phyloP scores from a whole-genome alignment of 2,113 vertebrate species.

The Procapra przewalskii region DNA sequence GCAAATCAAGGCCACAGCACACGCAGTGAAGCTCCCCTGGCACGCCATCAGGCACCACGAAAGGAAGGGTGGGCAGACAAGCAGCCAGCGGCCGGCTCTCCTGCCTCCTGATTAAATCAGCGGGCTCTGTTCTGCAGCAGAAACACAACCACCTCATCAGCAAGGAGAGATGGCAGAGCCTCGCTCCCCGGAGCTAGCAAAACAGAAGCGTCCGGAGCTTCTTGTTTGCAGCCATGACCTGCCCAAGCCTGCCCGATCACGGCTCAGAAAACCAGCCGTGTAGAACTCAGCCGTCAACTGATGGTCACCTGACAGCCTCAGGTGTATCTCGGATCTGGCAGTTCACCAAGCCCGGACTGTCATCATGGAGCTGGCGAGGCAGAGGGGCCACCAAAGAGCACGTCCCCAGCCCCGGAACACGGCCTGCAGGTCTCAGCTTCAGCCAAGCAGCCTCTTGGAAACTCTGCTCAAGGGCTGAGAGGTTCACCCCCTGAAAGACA shows the following conservation, averaged over 20 bases:
- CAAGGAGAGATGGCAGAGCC: background rate
- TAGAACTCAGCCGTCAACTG: background rate
- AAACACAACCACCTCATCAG: background rate
- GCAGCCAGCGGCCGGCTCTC: rapidly evolving
- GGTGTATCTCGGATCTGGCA: rapidly evolving
- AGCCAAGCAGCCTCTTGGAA: rapidly evolving
- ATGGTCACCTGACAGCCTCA: background rate
- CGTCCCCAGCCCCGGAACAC: rapidly evolving
- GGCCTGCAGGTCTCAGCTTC: background rate
- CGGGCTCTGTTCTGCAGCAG: rapidly evolving
- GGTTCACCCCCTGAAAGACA: background rate
- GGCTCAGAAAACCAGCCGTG: background rate
- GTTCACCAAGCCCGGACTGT: background rate
- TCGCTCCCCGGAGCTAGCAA: rapidly evolving
- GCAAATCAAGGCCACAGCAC: background rate
- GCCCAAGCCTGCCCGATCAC: rapidly evolving
- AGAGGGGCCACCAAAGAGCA: too few relatives aligned
- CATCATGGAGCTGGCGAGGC: rapidly evolving
- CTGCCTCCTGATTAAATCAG: rapidly evolving
- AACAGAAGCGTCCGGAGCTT: background rate
- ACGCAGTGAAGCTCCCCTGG: rapidly evolving
- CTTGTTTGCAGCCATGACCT: rapidly evolving
- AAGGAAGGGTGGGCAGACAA: rapidly evolving
- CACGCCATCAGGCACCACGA: background rate
- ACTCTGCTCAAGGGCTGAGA: background rate